These are phyloP conservation scores for Nomia melanderi DNA, from an alignment of 1,140 invertebrate species.

Conservation along the genomic window DNA sequence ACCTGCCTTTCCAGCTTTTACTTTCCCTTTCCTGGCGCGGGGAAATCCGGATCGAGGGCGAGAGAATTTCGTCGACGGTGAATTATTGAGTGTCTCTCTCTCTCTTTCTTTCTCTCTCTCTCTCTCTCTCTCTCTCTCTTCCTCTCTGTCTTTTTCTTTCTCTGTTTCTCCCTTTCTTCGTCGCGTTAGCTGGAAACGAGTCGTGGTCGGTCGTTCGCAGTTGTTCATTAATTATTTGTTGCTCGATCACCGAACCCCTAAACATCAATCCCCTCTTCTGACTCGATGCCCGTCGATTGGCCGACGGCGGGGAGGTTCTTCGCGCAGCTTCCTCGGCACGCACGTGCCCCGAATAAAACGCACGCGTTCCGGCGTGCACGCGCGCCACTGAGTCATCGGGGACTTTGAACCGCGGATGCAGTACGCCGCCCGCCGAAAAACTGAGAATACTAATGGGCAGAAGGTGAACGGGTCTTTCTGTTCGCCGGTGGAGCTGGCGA, in stretches of 20 bases:
- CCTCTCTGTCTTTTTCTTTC: too few relatives aligned
- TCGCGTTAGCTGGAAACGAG: neutral
- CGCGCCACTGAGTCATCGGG: constrained; percentile 35
- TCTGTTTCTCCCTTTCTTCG: too few relatives aligned
- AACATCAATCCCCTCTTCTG: constrained; percentile 13
- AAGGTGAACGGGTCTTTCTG: neutral
- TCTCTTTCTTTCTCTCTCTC: too few relatives aligned
- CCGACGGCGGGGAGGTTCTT: constrained; percentile 7
- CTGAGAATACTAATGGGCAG: constrained; percentile 19
- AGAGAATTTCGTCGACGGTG: constrained; percentile 23
- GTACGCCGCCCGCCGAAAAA: constrained; percentile 24
- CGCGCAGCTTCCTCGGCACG: constrained; percentile 38
- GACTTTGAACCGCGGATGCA: constrained; percentile 33
- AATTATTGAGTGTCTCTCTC: constrained; percentile 43
- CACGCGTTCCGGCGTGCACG: constrained; percentile 31
- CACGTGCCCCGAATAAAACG: constrained; percentile 59
- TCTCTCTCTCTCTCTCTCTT: too few relatives aligned
- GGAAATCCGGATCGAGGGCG: constrained; percentile 27
- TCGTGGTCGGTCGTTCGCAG: constrained; percentile 15
- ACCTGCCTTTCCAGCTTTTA: constrained; percentile 22
- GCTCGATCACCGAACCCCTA: constrained; percentile 44
- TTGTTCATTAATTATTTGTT: constrained; percentile 59
- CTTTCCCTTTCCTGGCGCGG: constrained; percentile 11
- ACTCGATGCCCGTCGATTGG: constrained; percentile 31
- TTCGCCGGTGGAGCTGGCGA: too few relatives aligned